These are phyloP conservation scores for Alsophila aescularia DNA, from an alignment of 2,888 invertebrate genomes.

Conservation along the genomic window DNA sequence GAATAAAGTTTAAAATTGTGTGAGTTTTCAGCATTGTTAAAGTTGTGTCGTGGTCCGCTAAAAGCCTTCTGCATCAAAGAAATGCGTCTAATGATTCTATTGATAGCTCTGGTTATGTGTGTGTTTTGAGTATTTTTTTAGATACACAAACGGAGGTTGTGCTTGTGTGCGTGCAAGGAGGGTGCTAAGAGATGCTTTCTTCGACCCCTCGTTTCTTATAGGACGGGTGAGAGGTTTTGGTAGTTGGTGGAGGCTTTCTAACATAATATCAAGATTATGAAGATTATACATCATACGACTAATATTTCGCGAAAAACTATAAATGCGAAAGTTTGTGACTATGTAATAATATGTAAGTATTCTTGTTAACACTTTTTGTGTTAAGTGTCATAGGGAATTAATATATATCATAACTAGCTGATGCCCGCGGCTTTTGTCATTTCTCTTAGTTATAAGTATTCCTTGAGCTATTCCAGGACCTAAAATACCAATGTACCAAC, in stretches of 20 bases:
- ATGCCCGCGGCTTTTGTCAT: too few species aligned
- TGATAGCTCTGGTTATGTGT: constrained; percentile 74
- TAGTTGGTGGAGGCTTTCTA: constrained; percentile 36
- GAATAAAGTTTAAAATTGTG: constrained; percentile 51
- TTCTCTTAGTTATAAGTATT: too few species aligned
- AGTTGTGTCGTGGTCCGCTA: constrained; percentile 62
- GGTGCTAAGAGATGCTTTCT: constrained; percentile 81
- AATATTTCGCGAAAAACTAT: too few species aligned
- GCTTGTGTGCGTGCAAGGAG: constrained; percentile 70
- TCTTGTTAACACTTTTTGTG: too few species aligned
- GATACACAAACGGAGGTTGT: constrained; percentile 55
- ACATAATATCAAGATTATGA: too few species aligned
- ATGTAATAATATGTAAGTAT: too few species aligned
- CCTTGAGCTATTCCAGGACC: too few species aligned
- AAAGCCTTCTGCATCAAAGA: constrained; percentile 81
- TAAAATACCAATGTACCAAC: too few species aligned
- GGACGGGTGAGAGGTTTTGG: constrained; percentile 49
- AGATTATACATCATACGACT: too few species aligned
- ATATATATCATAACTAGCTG: too few species aligned
- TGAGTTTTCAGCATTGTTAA: constrained; percentile 33
- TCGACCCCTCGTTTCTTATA: constrained; percentile 80
- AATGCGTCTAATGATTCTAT: constrained; percentile 83
- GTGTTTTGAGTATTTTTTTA: constrained; percentile 73
- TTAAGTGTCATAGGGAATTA: too few species aligned
- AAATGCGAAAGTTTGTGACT: too few species aligned